Evolutionary conservation across 2,888 invertebrate species (phyloP), one percentile per base, ranked within the genome.

Genomic region (Caprella mutica): DNA sequence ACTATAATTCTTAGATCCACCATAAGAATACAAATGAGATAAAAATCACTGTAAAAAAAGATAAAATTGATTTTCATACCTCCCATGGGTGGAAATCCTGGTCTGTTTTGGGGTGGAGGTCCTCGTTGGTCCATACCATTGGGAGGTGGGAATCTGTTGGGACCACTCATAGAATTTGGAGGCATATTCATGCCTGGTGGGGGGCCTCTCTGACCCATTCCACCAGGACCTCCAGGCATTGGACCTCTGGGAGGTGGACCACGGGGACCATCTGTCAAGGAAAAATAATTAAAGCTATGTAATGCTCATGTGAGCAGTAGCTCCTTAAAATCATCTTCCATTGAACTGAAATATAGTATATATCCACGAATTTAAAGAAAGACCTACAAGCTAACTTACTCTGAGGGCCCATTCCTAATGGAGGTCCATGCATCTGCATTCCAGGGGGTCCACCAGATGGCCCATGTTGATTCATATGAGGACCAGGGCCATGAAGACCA

Each of bases 401-500:
- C 8, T 77, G 78, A 54, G 78, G 78, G 53, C 80, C 81, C 44
- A 35, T 55, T 14, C 35, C 51, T 5, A 29, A 30, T 29, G 44
- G 58, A 3, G 58, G 60, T 3, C 59, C 59, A 3, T 55, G 59
- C 3, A 38, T 44, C 33, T 33, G 44, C 35, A 77, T 75, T 14
- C 78, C 79, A 29, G 78, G 78, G 27, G 77, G 76, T 3, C 74
- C 74, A 29, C 75, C 73, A 61, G 75, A 71, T 5, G 78, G 79
- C 26, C 68, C 66, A 38, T 66, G 59, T 14, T 62, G 68, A 72
- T 72, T 68, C 77, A 76, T 62, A 81, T 81, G 65, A 81, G 81
- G 66, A 80, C 81, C 69, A 78, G 80, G 33, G 8, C 33, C 33
- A 9, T 8, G 33, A 14, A 33, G n/a, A 4, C 51, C 61, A 17